These are phyloP conservation scores for Scolanthus callimorphus DNA, from an alignment of 92 coral and sea anemone species.

Conservation along the genomic window DNA sequence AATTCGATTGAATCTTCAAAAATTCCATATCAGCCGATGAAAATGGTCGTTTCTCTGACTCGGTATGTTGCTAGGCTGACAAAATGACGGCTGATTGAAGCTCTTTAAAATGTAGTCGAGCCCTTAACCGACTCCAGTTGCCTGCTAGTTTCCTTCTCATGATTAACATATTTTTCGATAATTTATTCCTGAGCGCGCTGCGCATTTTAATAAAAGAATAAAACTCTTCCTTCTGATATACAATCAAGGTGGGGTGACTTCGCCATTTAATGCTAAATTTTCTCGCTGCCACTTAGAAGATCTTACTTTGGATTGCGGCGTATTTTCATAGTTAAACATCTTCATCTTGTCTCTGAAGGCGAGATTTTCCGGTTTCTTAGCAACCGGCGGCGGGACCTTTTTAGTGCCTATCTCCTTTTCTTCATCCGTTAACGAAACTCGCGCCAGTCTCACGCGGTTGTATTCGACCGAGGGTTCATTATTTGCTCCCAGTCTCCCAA, in stretches of 20 bases:
- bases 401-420: slow-evolving; percentile 59
- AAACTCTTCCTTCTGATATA: neutral
- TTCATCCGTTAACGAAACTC: slow-evolving; percentile 70
- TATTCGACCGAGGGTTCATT: slow-evolving; percentile 39
- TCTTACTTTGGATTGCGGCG: slow-evolving; percentile 61
- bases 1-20: too few species aligned
- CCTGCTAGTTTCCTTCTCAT: too few species aligned
- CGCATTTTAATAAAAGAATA: too few species aligned
- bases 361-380: slow-evolving; percentile 76
- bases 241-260: slow-evolving; percentile 10
- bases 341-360: slow-evolving; percentile 89
- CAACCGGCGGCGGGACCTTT: slow-evolving; percentile 57
- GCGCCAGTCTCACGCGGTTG: slow-evolving; percentile 59
- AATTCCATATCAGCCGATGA: too few species aligned
- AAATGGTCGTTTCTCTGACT: too few species aligned
- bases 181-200: too few species aligned
- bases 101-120: too few species aligned
- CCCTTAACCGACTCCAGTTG: too few species aligned
- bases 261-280: slow-evolving; percentile 50
- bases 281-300: slow-evolving; percentile 85
- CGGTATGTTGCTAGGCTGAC: too few species aligned
- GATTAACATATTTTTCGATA: too few species aligned
- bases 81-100: too few species aligned
- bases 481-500: slow-evolving; percentile 53
- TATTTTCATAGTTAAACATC: slow-evolving; percentile 69